Base-by-base conservation (phyloP, 2,797 vertebrate species). In the Hoplostethus mediterraneus region DNA sequence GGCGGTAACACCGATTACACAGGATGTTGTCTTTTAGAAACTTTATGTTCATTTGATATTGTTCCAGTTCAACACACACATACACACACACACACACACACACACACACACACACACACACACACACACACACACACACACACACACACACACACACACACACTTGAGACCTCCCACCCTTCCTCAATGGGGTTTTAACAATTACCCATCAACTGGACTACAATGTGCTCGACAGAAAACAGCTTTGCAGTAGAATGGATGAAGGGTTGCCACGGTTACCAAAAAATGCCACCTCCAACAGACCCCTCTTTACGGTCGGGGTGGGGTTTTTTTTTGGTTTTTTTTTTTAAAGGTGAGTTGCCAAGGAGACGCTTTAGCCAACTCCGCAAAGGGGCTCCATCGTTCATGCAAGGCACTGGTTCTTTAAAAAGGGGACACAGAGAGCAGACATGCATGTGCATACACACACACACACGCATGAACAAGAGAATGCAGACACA, bases 211-310 rank as follows among this genome's bases (percentile, higher is more conserved):
- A 82, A 75, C 67, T 64, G 80, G 69, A 77, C 85, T 36, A 77
- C 77, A 85, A 69, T 79, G 79, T 62, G 31, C 70, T 89, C 54
- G 56, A 59, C 68, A 25, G 76, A 21, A 25, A 73, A 65, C 75
- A 44, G 60, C 70, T 84, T 64, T 45, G 63, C 49, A 62, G 73
- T 56, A 79, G 59, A 56, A 54, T 76, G 66, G 69, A 56, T 85
- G 61, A 83, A 64, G 82, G 81, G 88, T 81, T 87, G 81, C 90
- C 82, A 88, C 68, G 70, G 87, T 87, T 86, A 89, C 86, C 67
- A 73, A 76, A 81, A 79, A 73, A 66, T 49, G 51, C 54, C 85
- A 83, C 69, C 72, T 76, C 79, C 66, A 84, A 80, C 58, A 71
- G 36, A 36, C 21, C 21, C 1, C 21, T 21, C 21, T 21, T 21